A percentile compares a stretch with the other conserved stretches of the same genome.
Conservation (phyloP, 2,797 vertebrate genomes). For the Gephyroberyx darwinii region DNA sequence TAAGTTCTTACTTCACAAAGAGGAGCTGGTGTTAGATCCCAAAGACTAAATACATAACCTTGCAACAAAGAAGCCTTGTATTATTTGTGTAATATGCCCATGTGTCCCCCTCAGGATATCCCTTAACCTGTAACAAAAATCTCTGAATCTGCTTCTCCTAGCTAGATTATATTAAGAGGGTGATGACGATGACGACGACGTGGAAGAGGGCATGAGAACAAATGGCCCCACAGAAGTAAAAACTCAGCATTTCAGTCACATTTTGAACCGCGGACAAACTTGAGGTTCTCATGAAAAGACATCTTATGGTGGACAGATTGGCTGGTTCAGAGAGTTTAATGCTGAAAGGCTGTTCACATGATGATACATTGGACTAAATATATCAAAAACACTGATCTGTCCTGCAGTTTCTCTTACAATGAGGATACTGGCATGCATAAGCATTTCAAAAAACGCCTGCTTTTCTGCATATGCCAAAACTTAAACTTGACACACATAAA, state of each 20-base stretch:
- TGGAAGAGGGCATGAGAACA: neutral
- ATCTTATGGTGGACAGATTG: neutral
- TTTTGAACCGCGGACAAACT: neutral
- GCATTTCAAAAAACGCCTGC: no score
- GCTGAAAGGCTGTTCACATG: neutral
- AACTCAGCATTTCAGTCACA: neutral
- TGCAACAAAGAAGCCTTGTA: conserved; percentile 1
- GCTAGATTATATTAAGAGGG: conserved; percentile 26
- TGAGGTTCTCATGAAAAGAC: neutral
- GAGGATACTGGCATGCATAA: no score
- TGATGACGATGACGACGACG: neutral
- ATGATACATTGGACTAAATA: neutral
- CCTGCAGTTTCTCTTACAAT: neutral
- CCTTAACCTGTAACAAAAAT: neutral
- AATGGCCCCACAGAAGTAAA: no score
- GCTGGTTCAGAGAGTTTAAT: neutral
- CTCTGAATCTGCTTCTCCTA: conserved; percentile 5
- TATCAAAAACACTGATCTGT: no score
- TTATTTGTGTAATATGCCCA: neutral
- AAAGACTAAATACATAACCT: neutral
- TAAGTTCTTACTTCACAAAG: neutral
- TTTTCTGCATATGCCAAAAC: no score
- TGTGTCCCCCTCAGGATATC: neutral
- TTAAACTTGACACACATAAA: neutral
- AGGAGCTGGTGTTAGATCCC: neutral